phyloP scores from a whole-genome alignment of 2,113 vertebrate genomes.

The Planiliza haematocheilus region DNA sequence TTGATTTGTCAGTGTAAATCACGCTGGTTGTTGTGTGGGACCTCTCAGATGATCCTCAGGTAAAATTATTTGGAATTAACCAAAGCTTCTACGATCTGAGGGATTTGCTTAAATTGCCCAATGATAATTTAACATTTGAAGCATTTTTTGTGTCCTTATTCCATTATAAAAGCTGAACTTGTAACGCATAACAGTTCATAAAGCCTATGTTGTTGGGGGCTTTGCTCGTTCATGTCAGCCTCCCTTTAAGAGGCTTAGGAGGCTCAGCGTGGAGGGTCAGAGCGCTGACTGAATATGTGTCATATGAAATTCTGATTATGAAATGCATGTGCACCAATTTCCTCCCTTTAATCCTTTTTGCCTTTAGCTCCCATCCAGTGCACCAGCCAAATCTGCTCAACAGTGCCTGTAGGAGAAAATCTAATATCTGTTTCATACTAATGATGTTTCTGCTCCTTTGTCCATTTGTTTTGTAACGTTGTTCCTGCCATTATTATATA shows the following conservation, averaged over 20 bases:
- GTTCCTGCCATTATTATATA: slow-evolving; percentile 22
- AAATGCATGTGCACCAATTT: slow-evolving; percentile 58
- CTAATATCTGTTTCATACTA: slow-evolving; percentile 44
- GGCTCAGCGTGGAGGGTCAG: slow-evolving; percentile 40
- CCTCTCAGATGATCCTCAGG: slow-evolving; percentile 56
- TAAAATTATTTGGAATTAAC: slow-evolving; percentile 25
- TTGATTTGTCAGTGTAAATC: slow-evolving; percentile 5
- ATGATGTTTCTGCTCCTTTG: slow-evolving; percentile 38
- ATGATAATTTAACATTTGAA: slow-evolving; percentile 13
- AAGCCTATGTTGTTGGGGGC: slow-evolving; percentile 11
- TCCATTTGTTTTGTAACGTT: slow-evolving; percentile 49
- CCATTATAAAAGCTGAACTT: slow-evolving; percentile 8
- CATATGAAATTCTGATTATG: slow-evolving; percentile 62
- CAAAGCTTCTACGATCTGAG: slow-evolving; percentile 31
- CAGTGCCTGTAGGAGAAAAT: slow-evolving; percentile 68
- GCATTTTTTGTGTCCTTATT: not conserved
- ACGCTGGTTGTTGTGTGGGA: slow-evolving; percentile 19
- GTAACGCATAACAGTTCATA: slow-evolving; percentile 32
- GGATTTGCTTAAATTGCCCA: not conserved
- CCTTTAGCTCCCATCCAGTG: slow-evolving; percentile 45
- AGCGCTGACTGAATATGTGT: slow-evolving; percentile 37
- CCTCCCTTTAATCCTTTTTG: slow-evolving; percentile 54
- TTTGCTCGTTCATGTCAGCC: slow-evolving; percentile 33
- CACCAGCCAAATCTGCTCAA: slow-evolving; percentile 68
- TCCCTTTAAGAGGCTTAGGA: slow-evolving; percentile 73